Conservation (phyloP, 2,113 vertebrate species). For the Boulengeromyrus knoepffleri region DNA sequence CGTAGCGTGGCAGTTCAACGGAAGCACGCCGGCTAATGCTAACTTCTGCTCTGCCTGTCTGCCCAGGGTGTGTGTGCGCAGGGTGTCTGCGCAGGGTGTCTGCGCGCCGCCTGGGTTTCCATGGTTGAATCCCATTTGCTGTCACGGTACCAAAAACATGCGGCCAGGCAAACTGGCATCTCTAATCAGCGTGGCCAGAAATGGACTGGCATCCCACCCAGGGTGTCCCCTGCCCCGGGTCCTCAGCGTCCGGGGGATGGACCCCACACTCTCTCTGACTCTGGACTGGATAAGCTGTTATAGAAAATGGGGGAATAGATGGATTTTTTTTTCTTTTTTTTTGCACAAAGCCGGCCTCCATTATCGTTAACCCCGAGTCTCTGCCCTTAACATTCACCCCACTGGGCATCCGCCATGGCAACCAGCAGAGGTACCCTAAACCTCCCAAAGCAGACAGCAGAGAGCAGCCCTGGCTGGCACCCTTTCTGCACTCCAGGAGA, state of each 20-base stretch:
- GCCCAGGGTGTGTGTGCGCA: too few species aligned
- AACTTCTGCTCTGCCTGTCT: neutral
- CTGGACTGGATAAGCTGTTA: neutral
- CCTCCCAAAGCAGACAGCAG: conserved; percentile 28
- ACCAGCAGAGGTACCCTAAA: neutral
- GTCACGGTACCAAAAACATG: neutral
- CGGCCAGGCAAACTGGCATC: neutral
- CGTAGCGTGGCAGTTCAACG: neutral
- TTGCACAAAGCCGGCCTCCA: neutral
- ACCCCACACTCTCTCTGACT: neutral
- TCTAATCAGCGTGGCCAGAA: neutral
- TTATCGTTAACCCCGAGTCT: conserved; percentile 11
- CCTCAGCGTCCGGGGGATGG: neutral
- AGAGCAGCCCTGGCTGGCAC: conserved; percentile 38
- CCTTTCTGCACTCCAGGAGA: conserved; percentile 56
- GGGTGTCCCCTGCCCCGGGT: neutral
- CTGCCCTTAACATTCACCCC: conserved; percentile 40
- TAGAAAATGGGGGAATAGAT: neutral
- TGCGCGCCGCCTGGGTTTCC: neutral
- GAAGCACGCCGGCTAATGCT: neutral
- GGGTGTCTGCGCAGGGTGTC: too few species aligned
- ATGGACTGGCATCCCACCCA: neutral
- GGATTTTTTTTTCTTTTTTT: conserved; percentile 31
- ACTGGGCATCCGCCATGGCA: conserved; percentile 17
- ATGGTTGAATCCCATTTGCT: neutral